phyloP scores from a whole-genome alignment of 2,797 vertebrate genomes.

The Lophotriccus pileatus region DNA sequence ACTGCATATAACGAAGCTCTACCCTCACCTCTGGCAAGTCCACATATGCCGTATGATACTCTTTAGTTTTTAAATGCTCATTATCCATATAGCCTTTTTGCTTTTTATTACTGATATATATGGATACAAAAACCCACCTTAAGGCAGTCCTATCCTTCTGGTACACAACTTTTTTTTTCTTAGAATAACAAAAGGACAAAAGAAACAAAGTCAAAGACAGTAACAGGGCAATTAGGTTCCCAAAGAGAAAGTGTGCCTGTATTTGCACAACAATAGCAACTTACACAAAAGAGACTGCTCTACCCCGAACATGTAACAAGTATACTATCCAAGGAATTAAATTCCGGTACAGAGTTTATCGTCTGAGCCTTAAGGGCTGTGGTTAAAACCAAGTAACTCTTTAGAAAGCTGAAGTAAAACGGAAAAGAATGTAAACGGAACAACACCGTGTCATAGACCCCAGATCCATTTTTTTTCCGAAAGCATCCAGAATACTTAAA shows the following conservation, averaged over 20 bases:
- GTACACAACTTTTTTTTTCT: not conserved
- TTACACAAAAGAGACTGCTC: conserved; percentile 23
- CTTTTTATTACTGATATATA: not conserved
- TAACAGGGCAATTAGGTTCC: conserved; percentile 67
- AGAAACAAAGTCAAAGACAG: conserved; percentile 23
- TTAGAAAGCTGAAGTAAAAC: not conserved
- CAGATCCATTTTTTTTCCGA: not conserved
- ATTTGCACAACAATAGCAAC: conserved; percentile 76
- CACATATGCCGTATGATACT: not conserved
- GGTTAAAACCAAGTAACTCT: not conserved
- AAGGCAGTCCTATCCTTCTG: not conserved
- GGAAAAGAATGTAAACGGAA: not conserved
- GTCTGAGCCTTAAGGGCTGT: not conserved
- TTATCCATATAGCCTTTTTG: not conserved
- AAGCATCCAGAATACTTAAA: not conserved
- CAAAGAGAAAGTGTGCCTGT: conserved; percentile 66
- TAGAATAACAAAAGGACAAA: conserved; percentile 19
- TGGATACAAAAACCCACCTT: not conserved
- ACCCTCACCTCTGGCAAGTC: not conserved
- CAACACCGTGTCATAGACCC: not conserved
- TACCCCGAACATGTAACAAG: conserved; percentile 18
- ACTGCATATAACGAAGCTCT: conserved; percentile 8
- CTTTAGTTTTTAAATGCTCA: conserved; percentile 28
- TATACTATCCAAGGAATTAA: not conserved
- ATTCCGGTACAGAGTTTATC: not conserved